These are phyloP conservation scores for Orientallactaga sibirica DNA, from an alignment of 2,797 vertebrate species.

Conservation along the genomic window DNA sequence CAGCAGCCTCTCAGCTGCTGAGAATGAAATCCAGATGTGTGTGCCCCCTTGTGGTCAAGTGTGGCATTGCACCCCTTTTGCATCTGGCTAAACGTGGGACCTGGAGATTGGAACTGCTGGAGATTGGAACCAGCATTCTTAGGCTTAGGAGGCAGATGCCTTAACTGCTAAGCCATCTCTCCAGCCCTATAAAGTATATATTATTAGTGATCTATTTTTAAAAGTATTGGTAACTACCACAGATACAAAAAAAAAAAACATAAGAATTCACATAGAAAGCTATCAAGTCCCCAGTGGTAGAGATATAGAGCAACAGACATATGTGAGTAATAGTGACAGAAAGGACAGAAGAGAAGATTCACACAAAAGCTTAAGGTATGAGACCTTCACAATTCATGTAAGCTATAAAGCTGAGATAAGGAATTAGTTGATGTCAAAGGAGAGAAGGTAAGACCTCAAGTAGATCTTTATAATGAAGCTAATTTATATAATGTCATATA, in stretches of 20 bases:
- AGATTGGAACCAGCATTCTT: no score
- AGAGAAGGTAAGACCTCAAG: slow-evolving; percentile 21
- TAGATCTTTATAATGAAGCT: neutral
- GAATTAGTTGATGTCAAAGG: slow-evolving; percentile 38
- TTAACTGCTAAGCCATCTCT: no score
- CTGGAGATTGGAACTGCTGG: no score
- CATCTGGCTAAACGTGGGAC: no score
- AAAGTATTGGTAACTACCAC: neutral
- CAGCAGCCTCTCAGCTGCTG: no score
- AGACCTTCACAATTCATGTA: neutral
- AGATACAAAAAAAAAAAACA: neutral
- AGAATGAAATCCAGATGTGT: no score
- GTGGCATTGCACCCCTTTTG: no score
- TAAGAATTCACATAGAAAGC: neutral
- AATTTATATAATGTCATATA: neutral
- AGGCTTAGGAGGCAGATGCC: no score
- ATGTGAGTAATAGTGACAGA: neutral
- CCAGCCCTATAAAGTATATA: neutral
- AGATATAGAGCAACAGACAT: neutral
- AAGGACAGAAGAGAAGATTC: neutral
- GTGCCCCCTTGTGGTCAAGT: no score
- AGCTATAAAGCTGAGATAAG: neutral
- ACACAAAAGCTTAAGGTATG: neutral
- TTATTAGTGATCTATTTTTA: neutral
- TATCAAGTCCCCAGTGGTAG: neutral